phyloP scores from a whole-genome alignment of 2,113 vertebrate genomes.

The Cephalopterus ornatus region DNA sequence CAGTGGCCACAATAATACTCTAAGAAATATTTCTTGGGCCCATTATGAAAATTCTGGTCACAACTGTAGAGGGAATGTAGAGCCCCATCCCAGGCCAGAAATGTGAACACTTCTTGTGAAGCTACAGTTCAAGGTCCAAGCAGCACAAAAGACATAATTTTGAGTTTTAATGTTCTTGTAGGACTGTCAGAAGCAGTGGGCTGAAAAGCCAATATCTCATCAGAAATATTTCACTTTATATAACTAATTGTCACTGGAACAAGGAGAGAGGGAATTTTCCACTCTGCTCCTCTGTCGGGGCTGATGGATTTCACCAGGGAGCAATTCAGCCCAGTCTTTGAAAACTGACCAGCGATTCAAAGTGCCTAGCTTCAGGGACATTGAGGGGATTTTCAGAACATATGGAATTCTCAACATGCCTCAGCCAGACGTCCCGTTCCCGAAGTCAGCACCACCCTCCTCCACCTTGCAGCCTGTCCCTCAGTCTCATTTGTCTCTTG shows the following conservation, averaged over 20 bases:
- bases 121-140: background rate
- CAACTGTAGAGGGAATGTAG: background rate
- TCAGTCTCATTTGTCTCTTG: background rate
- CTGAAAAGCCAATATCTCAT: background rate
- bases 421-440: background rate
- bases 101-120: background rate
- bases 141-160: background rate
- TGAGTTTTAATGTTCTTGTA: background rate
- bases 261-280: conserved; percentile 25
- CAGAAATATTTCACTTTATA: background rate
- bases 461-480: background rate
- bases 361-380: background rate
- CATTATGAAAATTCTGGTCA: background rate
- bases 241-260: background rate
- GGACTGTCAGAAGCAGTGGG: background rate
- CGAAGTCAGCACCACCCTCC: background rate
- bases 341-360: background rate
- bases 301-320: background rate
- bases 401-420: background rate
- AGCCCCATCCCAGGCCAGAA: background rate
- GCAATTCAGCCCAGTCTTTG: background rate
- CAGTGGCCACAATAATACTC: background rate
- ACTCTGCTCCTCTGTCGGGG: background rate
- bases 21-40: background rate
- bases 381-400: background rate